Percentiles rank a stretch among this genome's conserved stretches.
Conservation (phyloP, 2,888 invertebrate species). For the Acleris sparsana region DNA sequence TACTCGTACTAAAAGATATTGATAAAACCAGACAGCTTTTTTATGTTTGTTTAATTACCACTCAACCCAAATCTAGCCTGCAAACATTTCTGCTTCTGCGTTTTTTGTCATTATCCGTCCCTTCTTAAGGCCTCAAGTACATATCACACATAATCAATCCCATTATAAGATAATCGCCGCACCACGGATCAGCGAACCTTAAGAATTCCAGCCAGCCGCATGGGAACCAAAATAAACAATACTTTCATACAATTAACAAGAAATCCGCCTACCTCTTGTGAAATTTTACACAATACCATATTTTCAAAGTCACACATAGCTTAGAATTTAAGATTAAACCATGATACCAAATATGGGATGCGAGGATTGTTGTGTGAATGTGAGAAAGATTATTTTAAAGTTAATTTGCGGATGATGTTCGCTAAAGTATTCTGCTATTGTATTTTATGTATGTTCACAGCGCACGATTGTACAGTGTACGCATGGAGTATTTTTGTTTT, state of each 20-base stretch:
- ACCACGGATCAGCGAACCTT: constrained; percentile 21
- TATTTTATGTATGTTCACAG: constrained; percentile 40
- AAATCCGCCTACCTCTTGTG: constrained; percentile 17
- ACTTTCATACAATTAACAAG: constrained; percentile 18
- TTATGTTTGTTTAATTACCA: background rate
- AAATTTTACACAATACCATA: constrained; percentile 24
- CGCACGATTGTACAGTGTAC: constrained; percentile 18
- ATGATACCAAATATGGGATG: constrained; percentile 28
- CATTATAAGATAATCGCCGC: constrained; percentile 6
- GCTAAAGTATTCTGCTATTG: constrained; percentile 9
- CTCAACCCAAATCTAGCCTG: background rate
- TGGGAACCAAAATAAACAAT: constrained; percentile 22
- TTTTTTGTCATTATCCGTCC: background rate
- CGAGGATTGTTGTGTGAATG: no score
- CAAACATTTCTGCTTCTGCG: no score
- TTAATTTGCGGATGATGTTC: constrained; percentile 10
- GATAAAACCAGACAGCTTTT: background rate
- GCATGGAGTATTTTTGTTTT: constrained; percentile 21
- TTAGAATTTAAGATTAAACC: constrained; percentile 7
- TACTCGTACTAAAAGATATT: no score
- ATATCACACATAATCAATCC: background rate
- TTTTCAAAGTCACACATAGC: constrained; percentile 28
- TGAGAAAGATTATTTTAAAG: background rate
- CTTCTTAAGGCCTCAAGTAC: background rate
- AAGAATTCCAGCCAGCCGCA: constrained; percentile 15